Evolutionary conservation across 92 coral and sea anemone genomes (phyloP).

Genomic region (Muricea muricata): DNA sequence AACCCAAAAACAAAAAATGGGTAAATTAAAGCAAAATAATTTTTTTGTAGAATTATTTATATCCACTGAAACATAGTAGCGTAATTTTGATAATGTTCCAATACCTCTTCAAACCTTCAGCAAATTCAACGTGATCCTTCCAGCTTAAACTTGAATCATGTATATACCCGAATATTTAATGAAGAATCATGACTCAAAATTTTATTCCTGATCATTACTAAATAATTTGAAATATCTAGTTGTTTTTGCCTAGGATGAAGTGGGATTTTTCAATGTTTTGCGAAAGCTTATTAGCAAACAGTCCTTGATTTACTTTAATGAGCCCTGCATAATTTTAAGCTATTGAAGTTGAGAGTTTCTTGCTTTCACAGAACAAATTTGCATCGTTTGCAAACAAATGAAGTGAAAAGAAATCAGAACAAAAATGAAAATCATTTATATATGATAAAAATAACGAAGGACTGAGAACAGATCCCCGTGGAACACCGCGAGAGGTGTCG

Average conservation of each 20-base stretch:
- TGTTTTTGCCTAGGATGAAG: background rate
- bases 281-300: background rate
- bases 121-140: conserved; percentile 1
- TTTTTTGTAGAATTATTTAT: background rate
- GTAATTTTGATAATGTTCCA: background rate
- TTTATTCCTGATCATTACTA: background rate
- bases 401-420: background rate
- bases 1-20: background rate
- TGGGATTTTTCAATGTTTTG: background rate
- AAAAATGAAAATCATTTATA: conserved; percentile 18
- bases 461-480: background rate
- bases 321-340: background rate
- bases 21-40: background rate
- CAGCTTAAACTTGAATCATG: background rate
- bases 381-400: conserved; percentile 14
- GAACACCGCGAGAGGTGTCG: background rate
- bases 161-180: background rate
- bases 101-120: background rate
- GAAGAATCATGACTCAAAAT: background rate
- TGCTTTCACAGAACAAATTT: conserved; percentile 17
- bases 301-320: background rate
- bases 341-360: background rate
- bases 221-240: background rate
- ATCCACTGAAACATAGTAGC: background rate
- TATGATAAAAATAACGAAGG: background rate